phyloP scores from a whole-genome alignment of 2,888 invertebrate species.

The Acleris holmiana region DNA sequence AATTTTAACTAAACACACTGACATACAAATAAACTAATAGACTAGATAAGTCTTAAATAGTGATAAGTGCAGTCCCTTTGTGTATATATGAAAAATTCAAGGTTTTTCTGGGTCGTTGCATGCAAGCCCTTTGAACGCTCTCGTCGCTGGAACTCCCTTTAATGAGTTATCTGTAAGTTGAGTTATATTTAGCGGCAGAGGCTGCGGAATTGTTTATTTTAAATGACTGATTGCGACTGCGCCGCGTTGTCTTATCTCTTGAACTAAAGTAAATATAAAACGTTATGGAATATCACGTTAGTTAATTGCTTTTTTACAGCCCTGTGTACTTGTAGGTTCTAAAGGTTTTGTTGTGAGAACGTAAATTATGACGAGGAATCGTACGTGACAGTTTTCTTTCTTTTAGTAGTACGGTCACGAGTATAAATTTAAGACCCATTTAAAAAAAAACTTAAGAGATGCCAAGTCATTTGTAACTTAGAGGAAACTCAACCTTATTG shows the following conservation, averaged over 20 bases:
- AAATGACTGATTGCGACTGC: conserved; percentile 31
- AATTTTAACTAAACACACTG: too few species aligned
- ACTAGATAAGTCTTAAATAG: too few species aligned
- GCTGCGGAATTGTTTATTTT: conserved; percentile 33
- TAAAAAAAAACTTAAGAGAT: too few species aligned
- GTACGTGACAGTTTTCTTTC: background rate
- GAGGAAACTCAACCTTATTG: too few species aligned
- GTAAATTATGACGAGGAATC: background rate
- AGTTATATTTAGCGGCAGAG: conserved; percentile 34
- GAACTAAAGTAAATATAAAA: conserved; percentile 26
- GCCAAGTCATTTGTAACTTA: too few species aligned
- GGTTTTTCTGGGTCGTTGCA: conserved; percentile 6
- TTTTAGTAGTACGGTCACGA: too few species aligned
- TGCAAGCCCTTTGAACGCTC: conserved; percentile 13
- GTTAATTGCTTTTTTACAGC: conserved; percentile 25
- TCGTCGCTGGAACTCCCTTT: conserved; percentile 25
- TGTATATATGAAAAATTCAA: background rate
- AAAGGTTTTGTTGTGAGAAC: conserved; percentile 10
- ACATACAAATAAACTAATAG: too few species aligned
- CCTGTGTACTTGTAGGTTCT: conserved; percentile 6
- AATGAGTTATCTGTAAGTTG: conserved; percentile 17
- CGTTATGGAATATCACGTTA: conserved; percentile 27
- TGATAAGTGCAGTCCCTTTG: too few species aligned
- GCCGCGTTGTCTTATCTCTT: conserved; percentile 30
- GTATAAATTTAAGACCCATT: too few species aligned